Evolutionary conservation across 2,888 invertebrate species (phyloP).

Genomic region (Latrodectus elegans): DNA sequence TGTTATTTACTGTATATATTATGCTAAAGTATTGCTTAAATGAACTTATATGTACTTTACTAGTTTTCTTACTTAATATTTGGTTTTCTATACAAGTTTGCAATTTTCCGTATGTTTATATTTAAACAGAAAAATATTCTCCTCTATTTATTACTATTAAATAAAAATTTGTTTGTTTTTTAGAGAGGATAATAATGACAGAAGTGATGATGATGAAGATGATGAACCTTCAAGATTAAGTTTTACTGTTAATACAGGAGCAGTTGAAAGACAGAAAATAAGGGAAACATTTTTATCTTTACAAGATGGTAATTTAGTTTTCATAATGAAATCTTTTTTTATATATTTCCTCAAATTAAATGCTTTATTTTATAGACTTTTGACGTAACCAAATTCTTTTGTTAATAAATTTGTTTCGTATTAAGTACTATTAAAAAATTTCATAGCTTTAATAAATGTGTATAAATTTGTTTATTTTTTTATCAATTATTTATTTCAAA

Average conservation of each 20-base stretch:
- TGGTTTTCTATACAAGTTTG: neutral
- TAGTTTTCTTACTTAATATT: neutral
- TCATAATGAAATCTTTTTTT: too few species aligned
- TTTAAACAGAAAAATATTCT: neutral
- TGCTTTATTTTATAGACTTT: too few species aligned
- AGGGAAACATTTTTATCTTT: constrained; percentile 87
- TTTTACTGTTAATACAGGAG: constrained; percentile 88
- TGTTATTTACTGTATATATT: too few species aligned
- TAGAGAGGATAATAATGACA: constrained; percentile 86
- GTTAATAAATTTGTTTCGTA: too few species aligned
- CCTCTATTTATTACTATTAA: neutral
- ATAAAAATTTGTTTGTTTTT: neutral
- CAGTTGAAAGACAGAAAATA: constrained; percentile 84
- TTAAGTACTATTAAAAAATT: too few species aligned
- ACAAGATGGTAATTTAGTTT: constrained; percentile 75
- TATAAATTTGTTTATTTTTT: too few species aligned
- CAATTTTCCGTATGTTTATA: neutral
- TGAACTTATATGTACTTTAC: neutral
- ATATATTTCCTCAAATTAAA: too few species aligned
- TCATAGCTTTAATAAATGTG: too few species aligned
- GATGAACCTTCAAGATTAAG: constrained; percentile 84
- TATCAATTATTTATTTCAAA: too few species aligned
- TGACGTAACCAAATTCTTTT: too few species aligned
- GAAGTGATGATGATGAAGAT: constrained; percentile 84
- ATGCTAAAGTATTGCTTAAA: too few species aligned